Evolutionary conservation across 1,140 invertebrate genomes (phyloP), one percentile per base, ranked within the genome.

Genomic region (Lucilia sericata): DNA sequence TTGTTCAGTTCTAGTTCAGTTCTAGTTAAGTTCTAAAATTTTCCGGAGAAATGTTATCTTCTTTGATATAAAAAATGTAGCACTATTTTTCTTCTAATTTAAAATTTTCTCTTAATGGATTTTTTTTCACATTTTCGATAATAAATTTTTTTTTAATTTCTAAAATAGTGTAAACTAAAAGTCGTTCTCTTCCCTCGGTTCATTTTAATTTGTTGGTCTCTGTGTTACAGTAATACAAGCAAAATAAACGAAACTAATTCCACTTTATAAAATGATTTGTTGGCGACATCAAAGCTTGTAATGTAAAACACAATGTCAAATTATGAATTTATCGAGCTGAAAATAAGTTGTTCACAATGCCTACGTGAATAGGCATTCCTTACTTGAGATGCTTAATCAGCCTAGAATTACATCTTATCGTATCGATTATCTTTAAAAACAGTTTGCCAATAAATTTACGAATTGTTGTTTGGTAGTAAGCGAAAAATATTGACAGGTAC

Each of bases 271-370:
- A 70, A 70, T 70, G 19, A 70, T 70, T 70, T 70, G 60, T 70
- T 70, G 60, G 21, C 60, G 21, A 21, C 60, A 10, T 70, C 60
- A 70, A 70, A n/a, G 21, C 60, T 70, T 70, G 60, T 70, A 70
- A 70, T 70, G 60, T 21, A 70, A 70, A 21, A 70, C 17, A 70
- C 17, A 70, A 70, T 0, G n/a, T 8, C 17, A 70, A 21, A 70
- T n/a, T 21, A 5, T 21, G 60, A 70, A 70, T 21, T 70, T 70
- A 70, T 70, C 7, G 60, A 19, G 60, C 7, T 70, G 19, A 21
- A 70, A 70, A 70, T 70, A 70, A 21, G 60, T 70, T 70, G 60
- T 21, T 21, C n/a, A 70, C 60, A 70, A 70, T n/a, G 19, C 60
- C 60, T n/a, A 70, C 60, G 21, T 13, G 51, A 60, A 13, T n/a